phyloP scores from a whole-genome alignment of 2,888 invertebrate genomes.

The Agrotis ipsilon region DNA sequence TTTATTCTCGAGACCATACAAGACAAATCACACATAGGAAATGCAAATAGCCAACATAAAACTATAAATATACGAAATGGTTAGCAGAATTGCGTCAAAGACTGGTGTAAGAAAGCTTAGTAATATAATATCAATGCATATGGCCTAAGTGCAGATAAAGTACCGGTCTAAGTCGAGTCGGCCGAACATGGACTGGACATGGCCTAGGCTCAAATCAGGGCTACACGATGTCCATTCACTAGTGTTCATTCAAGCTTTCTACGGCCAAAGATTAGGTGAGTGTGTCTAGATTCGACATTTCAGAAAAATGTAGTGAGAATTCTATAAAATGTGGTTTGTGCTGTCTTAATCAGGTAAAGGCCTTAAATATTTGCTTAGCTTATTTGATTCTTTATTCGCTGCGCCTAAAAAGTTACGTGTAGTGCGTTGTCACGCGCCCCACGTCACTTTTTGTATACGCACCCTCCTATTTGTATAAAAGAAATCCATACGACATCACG shows the following conservation, averaged over 20 bases:
- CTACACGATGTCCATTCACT: slow-evolving; percentile 81
- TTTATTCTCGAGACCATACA: background rate
- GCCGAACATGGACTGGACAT: slow-evolving; percentile 67
- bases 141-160: slow-evolving; percentile 70
- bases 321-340: too few relatives aligned
- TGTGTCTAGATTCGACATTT: slow-evolving; percentile 28
- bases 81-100: slow-evolving; percentile 30
- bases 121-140: slow-evolving; percentile 61
- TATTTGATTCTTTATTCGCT: too few relatives aligned
- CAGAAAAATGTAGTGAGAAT: too few relatives aligned
- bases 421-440: too few relatives aligned
- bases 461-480: too few relatives aligned
- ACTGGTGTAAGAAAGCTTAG: slow-evolving; percentile 50
- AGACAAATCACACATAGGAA: slow-evolving; percentile 21
- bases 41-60: slow-evolving; percentile 22
- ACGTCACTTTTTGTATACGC: too few relatives aligned
- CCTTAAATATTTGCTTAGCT: too few relatives aligned
- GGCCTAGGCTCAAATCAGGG: slow-evolving; percentile 67
- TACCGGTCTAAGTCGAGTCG: slow-evolving; percentile 70
- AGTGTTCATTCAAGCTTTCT: slow-evolving; percentile 88
- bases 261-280: slow-evolving; percentile 74
- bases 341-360: too few relatives aligned
- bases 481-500: too few relatives aligned
- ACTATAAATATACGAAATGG: slow-evolving; percentile 26
- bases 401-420: too few relatives aligned